phyloP scores from a whole-genome alignment of 2,888 invertebrate species.

The Neria commutata region DNA sequence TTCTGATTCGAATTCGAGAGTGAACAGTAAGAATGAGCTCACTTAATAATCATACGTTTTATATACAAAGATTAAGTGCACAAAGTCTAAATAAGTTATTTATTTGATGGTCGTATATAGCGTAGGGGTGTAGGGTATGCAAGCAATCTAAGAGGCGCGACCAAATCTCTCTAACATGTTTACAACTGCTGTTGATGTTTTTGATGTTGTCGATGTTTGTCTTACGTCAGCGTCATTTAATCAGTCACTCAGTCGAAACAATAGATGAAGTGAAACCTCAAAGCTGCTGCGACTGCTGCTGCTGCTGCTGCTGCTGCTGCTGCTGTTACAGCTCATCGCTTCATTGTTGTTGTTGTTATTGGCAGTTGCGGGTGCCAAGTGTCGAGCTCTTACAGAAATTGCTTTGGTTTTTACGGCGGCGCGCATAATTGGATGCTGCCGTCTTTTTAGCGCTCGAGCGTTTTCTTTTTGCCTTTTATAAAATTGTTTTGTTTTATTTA shows the following conservation, averaged over 20 bases:
- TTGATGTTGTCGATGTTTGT: too few species aligned
- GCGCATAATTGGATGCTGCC: not conserved
- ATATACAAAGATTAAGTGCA: too few species aligned
- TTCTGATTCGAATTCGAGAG: too few species aligned
- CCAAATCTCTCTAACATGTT: too few species aligned
- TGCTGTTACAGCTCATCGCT: too few species aligned
- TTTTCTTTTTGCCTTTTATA: not conserved
- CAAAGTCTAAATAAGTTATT: too few species aligned
- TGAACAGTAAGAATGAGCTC: too few species aligned
- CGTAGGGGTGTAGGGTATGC: too few species aligned
- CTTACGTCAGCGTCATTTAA: slow-evolving; percentile 15
- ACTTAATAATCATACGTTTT: too few species aligned
- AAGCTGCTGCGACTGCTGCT: not conserved
- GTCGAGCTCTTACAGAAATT: slow-evolving; percentile 14
- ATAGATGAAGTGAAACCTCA: slow-evolving; percentile 14
- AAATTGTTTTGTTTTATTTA: not conserved
- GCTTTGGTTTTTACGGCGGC: slow-evolving; percentile 2
- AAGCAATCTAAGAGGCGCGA: too few species aligned
- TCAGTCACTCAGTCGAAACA: slow-evolving; percentile 11
- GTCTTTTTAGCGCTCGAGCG: not conserved
- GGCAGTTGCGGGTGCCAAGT: not conserved
- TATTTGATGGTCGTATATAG: too few species aligned
- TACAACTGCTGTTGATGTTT: too few species aligned
- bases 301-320: not conserved
- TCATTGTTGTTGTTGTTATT: not conserved